These are phyloP conservation scores for Tridacna gigas DNA, from an alignment of 2,888 invertebrate species.

Conservation along the genomic window DNA sequence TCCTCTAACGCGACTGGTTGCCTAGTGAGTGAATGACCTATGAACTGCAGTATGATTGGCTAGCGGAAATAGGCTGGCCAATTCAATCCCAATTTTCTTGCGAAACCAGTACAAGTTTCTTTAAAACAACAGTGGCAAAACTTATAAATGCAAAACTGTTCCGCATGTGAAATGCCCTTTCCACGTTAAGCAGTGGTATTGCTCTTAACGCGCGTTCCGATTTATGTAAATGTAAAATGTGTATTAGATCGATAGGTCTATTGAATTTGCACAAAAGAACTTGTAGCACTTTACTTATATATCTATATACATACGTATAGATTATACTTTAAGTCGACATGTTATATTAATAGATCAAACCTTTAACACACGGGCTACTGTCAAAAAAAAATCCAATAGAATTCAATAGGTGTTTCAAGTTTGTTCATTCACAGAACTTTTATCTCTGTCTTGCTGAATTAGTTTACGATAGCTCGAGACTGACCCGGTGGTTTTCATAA, in stretches of 20 bases:
- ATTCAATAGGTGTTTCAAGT: constrained; percentile 6
- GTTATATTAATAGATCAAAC: constrained; percentile 17
- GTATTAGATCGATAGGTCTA: constrained; percentile 25
- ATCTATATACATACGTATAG: not conserved
- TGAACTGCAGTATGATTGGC: constrained; percentile 37
- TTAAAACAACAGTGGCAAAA: not conserved
- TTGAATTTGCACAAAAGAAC: constrained; percentile 13
- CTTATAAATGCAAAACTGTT: too few relatives aligned
- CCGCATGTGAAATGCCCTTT: too few relatives aligned
- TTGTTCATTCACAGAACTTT: not conserved
- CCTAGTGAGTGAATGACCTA: constrained; percentile 53
- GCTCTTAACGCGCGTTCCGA: too few relatives aligned
- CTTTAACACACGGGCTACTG: constrained; percentile 9
- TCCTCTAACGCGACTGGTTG: constrained; percentile 60
- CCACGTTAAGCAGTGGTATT: too few relatives aligned
- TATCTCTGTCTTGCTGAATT: too few relatives aligned
- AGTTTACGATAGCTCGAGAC: too few relatives aligned
- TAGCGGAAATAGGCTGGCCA: not conserved
- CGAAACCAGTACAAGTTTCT: not conserved
- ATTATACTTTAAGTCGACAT: not conserved
- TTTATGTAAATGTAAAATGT: not conserved
- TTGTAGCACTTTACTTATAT: not conserved
- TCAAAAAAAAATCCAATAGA: constrained; percentile 15
- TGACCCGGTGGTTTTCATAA: too few relatives aligned
- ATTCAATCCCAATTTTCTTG: constrained; percentile 10